Base-by-base conservation (phyloP, 2,888 invertebrate genomes). In the Rhabditophanes sp. region DNA sequence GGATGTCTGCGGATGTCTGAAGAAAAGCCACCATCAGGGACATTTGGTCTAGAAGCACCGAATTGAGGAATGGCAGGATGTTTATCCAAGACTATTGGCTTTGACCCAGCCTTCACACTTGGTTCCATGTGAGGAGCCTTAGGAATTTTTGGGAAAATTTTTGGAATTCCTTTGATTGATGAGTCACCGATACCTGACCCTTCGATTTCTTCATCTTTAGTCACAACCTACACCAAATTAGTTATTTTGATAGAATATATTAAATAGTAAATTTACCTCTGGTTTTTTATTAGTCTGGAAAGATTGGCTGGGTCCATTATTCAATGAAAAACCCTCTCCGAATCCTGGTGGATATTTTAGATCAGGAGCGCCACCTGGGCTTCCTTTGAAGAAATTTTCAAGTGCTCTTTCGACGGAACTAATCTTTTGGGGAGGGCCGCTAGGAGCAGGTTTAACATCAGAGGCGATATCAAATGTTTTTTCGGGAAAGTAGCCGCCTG, bases 161-260 rank as follows among this genome's bases (percentile, higher is more conserved):
- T 58, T 26, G 64, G 64, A 32, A 64, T 64, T 14, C 64, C 64
- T 18, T 44, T 44, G 35, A 65, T 65, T 1, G 64, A 65, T 14
- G 59, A 60, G 30, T 50, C 37, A 19, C n/a, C n/a, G n/a, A n/a
- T n/a, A n/a, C n/a, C n/a, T n/a, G n/a, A n/a, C n/a, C n/a, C 46
- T 6, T 6, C 7, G 7, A 6, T n/a, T 7, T 35, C 33, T 20
- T 47, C 45, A 12, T 37, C 26, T 20, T 47, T 20, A 2, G 19
- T 27, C 15, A 32, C 32, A 9, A 25, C 25, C 37, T 32, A 19
- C 4, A 37, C 5, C 6, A 19, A 9, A 7, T 29, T 14, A 15
- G 5, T 14, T 14, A 15, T n/a, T 26, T 26, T 8, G 27, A 22
- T 9, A 22, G 9, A 9, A 8, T 12, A 21, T 24, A n/a, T 18